phyloP scores from a whole-genome alignment of 2,888 invertebrate species.

The Andricus curvator region DNA sequence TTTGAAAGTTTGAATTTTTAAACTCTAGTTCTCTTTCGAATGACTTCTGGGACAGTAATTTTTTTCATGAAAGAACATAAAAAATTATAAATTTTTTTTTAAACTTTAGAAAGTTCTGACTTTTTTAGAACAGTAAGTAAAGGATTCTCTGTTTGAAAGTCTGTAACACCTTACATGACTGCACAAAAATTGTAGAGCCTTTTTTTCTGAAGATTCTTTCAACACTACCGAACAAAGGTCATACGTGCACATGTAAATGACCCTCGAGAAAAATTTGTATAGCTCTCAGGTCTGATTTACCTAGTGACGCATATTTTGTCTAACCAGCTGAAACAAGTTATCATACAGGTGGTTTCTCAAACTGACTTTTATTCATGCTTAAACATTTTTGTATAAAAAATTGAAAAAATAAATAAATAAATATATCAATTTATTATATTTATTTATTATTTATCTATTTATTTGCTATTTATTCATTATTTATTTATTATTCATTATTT shows the following conservation, averaged over 20 bases:
- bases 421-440: no score
- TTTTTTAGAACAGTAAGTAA: neutral
- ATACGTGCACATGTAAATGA: conserved; percentile 29
- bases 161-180: neutral
- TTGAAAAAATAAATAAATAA: no score
- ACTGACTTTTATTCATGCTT: conserved; percentile 1
- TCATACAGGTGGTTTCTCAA: conserved; percentile 29
- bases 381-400: no score
- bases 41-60: neutral
- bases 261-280: conserved; percentile 23
- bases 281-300: conserved; percentile 36
- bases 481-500: no score
- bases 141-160: neutral
- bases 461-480: no score
- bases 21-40: neutral
- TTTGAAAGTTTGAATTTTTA: no score
- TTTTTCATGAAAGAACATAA: neutral
- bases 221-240: conserved; percentile 27
- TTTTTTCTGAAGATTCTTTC: neutral
- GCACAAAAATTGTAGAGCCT: neutral
- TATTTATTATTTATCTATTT: no score
- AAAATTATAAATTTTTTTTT: no score
- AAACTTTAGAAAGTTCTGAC: neutral
- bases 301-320: conserved; percentile 35
- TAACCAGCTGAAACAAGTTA: conserved; percentile 5